Evolutionary conservation across 1,140 invertebrate genomes (phyloP).

Genomic region (Drosophila eugracilis): DNA sequence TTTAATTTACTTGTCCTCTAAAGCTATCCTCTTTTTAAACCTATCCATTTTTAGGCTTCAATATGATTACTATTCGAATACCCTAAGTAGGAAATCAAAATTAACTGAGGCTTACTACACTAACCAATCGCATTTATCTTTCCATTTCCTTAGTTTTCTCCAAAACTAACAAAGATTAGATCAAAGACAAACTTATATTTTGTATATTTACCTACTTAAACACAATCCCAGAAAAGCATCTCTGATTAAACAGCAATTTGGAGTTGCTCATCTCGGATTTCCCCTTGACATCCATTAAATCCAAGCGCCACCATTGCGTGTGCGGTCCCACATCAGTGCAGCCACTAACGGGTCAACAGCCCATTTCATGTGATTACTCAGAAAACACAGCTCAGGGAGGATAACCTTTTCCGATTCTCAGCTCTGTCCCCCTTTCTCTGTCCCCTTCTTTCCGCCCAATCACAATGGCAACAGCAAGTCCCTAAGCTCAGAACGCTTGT

Average conservation of each 20-base stretch:
- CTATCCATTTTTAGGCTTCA: no score
- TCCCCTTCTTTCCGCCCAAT: slow-evolving; percentile 31
- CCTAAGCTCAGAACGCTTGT: slow-evolving; percentile 52
- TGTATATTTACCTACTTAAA: neutral
- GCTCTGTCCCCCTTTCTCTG: no score
- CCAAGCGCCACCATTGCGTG: slow-evolving; percentile 2
- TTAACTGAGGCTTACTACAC: no score
- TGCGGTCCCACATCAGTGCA: slow-evolving; percentile 8
- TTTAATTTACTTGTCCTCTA: no score
- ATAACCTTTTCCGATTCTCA: slow-evolving; percentile 13
- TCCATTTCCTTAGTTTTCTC: neutral
- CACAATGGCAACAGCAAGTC: slow-evolving; percentile 43
- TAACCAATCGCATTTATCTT: neutral
- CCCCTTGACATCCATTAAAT: slow-evolving; percentile 46
- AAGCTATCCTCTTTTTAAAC: no score
- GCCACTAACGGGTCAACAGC: slow-evolving; percentile 48
- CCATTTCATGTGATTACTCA: slow-evolving; percentile 57
- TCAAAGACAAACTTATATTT: neutral
- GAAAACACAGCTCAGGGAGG: slow-evolving; percentile 23
- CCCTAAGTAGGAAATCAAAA: no score
- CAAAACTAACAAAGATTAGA: neutral
- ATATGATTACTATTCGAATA: no score
- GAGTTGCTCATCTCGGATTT: slow-evolving; percentile 8
- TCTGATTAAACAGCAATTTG: slow-evolving; percentile 5
- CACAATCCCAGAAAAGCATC: neutral